Percentiles rank a stretch among this genome's conserved stretches.
Conservation (phyloP, 1,140 invertebrate genomes). For the Drosophila ercepeae region DNA sequence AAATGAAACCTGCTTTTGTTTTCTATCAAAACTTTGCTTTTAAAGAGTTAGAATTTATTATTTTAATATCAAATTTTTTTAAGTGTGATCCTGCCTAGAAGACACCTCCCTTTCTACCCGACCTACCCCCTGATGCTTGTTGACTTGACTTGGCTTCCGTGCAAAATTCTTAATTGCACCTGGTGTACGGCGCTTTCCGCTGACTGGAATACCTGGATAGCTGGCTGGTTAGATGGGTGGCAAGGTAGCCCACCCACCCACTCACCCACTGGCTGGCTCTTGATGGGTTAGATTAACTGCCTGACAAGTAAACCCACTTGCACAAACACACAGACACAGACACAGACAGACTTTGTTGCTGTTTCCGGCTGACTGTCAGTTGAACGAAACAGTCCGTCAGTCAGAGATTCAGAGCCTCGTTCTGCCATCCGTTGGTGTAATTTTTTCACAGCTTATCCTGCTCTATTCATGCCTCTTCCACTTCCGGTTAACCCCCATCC, state of each 20-base stretch:
- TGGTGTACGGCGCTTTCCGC: slow-evolving; percentile 77
- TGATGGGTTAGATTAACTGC: slow-evolving; percentile 82
- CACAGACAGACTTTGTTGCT: slow-evolving; percentile 60
- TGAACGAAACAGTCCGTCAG: slow-evolving; percentile 52
- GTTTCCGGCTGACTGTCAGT: slow-evolving; percentile 73
- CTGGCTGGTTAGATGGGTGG: slow-evolving; percentile 33
- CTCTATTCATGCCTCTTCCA: neutral
- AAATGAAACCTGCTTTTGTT: no score
- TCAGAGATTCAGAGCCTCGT: slow-evolving; percentile 42
- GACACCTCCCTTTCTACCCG: neutral
- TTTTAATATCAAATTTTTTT: neutral
- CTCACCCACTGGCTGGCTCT: slow-evolving; percentile 56
- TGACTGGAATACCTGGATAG: slow-evolving; percentile 72
- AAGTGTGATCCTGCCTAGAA: slow-evolving; percentile 20
- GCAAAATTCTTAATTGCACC: slow-evolving; percentile 82
- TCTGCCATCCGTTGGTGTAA: slow-evolving; percentile 50
- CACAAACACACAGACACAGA: slow-evolving; percentile 3
- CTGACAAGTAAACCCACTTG: slow-evolving; percentile 76
- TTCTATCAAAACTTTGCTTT: no score
- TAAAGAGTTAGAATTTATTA: no score
- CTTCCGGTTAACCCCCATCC: slow-evolving; percentile 21
- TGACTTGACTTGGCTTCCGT: slow-evolving; percentile 80
- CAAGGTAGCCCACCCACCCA: no score
- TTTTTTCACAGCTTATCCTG: slow-evolving; percentile 76
- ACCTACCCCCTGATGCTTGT: slow-evolving; percentile 17